Evolutionary conservation across 2,797 vertebrate species (phyloP), one percentile per base, ranked within the genome.

Genomic region (Myripristis murdjan): DNA sequence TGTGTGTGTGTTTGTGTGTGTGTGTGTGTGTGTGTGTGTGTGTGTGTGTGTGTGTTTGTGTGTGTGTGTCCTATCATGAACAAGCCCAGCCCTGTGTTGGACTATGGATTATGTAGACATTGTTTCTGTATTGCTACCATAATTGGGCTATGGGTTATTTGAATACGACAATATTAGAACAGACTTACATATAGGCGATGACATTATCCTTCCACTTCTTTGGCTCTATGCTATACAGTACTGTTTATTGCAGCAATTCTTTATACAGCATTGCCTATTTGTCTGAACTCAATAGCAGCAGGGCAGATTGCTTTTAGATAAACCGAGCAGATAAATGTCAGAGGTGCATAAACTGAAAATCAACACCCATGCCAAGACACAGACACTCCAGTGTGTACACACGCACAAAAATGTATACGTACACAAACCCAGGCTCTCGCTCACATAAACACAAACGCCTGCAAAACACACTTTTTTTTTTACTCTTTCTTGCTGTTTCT

Each of bases 311-410:
- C 77, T 75, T 72, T 52, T 62, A 51, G 82, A 82, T 82, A 57
- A 83, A 77, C 49, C 9, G 5, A 46, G 2, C 58, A 66, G 73
- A 85, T 75, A 75, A 73, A 87, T 79, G 77, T 86, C 77, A 86
- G 52, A 53, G 55, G 51, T 77, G 54, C 54, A 73, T 54, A 59
- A 64, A 74, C 48, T 56, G 46, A 51, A 60, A 60, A 22, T n/a
- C 12, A 11, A 1, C 49, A 11, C 18, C n/a, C 52, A 35, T 10
- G 5, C 52, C 4, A 6, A 18, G 16, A 54, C 52, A 31, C 39
- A 59, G 22, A n/a, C 41, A 46, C 41, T n/a, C n/a, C n/a, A n/a
- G n/a, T n/a, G n/a, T n/a, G 14, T 31, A 39, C 18, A 24, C 22
- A 24, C 48, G 12, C 33, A 37, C 24, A 24, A 23, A 5, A 52